Percentiles rank a stretch among this genome's conserved stretches.
Conservation (phyloP, 2,888 invertebrate species). For the Temnothorax rugatulus region DNA sequence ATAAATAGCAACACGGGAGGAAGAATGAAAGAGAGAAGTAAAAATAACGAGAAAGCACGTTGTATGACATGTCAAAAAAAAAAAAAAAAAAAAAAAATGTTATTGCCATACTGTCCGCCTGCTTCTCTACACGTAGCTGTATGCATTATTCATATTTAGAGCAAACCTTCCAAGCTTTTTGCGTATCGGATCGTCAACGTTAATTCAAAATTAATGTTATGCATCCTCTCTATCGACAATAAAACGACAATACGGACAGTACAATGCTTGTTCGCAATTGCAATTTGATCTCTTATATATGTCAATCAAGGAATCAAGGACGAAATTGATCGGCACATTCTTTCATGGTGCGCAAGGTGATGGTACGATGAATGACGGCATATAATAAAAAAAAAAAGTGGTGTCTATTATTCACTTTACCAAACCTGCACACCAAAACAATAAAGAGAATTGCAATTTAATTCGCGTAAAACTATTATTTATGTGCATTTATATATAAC, state of each 20-base stretch:
- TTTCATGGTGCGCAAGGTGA: not conserved
- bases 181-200: slow-evolving; percentile 74
- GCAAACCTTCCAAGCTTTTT: slow-evolving; percentile 73
- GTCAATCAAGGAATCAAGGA: not conserved
- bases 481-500: too few species aligned
- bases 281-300: not conserved
- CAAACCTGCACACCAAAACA: not conserved
- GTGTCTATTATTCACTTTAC: not conserved
- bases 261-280: not conserved
- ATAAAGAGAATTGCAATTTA: not conserved
- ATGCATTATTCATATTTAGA: slow-evolving; percentile 70
- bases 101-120: slow-evolving; percentile 41
- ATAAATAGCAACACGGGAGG: slow-evolving; percentile 39
- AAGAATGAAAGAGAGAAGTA: slow-evolving; percentile 27
- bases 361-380: not conserved
- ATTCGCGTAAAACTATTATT: too few species aligned
- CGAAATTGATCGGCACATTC: not conserved
- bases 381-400: not conserved
- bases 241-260: not conserved
- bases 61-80: slow-evolving; percentile 24
- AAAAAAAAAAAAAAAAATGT: slow-evolving; percentile 36
- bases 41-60: slow-evolving; percentile 39
- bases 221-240: not conserved
- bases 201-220: slow-evolving; percentile 44
- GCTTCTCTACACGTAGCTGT: slow-evolving; percentile 25